phyloP scores from a whole-genome alignment of 2,888 invertebrate genomes.

The Galerucella calmariensis region DNA sequence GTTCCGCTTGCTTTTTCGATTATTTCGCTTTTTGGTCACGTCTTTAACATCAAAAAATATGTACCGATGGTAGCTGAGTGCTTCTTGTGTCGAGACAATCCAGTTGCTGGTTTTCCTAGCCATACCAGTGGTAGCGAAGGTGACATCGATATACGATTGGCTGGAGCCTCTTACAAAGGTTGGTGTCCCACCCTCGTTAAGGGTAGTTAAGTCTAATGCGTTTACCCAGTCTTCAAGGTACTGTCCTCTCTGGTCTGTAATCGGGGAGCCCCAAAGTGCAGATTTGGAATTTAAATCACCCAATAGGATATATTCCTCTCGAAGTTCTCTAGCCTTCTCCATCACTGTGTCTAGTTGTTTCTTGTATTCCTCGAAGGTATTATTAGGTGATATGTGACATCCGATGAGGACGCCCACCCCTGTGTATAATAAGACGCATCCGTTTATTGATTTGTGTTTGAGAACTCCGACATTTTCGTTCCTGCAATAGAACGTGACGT shows the following conservation, averaged over 20 bases:
- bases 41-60: conserved; percentile 14
- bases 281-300: conserved; percentile 35
- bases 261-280: conserved; percentile 24
- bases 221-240: conserved; percentile 21
- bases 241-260: conserved; percentile 13
- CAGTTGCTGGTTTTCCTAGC: conserved; percentile 3
- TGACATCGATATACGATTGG: conserved; percentile 11
- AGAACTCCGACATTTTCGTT: conserved; percentile 26
- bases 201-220: not conserved
- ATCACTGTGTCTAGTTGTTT: conserved; percentile 12
- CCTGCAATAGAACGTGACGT: conserved; percentile 24
- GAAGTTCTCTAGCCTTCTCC: not conserved
- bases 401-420: conserved; percentile 1
- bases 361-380: conserved; percentile 10
- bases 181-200: not conserved
- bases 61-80: conserved; percentile 12
- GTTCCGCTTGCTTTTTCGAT: not conserved
- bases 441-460: not conserved
- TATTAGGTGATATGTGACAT: conserved; percentile 24
- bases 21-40: conserved; percentile 3
- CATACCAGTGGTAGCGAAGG: conserved; percentile 8
- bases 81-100: conserved; percentile 1
- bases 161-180: conserved; percentile 24
- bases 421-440: conserved; percentile 4
- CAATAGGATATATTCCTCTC: conserved; percentile 2